phyloP scores from a whole-genome alignment of 2,888 invertebrate species.

The Pecten maximus region DNA sequence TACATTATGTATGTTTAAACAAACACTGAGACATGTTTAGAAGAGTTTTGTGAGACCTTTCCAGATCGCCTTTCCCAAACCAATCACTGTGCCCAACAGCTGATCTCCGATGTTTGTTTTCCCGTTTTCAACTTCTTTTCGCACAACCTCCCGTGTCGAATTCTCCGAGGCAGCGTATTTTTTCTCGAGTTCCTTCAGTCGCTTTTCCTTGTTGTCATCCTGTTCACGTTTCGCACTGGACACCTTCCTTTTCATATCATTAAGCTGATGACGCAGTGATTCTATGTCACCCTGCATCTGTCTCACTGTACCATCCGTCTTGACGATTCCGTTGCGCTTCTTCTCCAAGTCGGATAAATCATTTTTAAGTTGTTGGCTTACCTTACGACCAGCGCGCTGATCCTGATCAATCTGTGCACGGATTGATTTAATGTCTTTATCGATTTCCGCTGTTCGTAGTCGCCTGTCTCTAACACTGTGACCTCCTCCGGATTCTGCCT shows the following conservation, averaged over 20 bases:
- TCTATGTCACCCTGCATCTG: conserved; percentile 34
- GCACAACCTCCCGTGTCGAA: conserved; percentile 23
- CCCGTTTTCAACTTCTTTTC: conserved; percentile 43
- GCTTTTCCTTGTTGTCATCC: conserved; percentile 35
- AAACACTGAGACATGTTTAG: no score
- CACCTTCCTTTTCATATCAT: conserved; percentile 14
- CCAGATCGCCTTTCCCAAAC: conserved; percentile 42
- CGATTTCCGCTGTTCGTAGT: neutral
- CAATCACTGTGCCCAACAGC: conserved; percentile 36
- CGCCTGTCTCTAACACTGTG: neutral
- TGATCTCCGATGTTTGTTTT: conserved; percentile 26
- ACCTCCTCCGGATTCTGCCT: conserved; percentile 38
- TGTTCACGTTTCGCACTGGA: conserved; percentile 38
- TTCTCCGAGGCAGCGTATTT: conserved; percentile 37
- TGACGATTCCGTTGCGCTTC: neutral
- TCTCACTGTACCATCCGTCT: neutral
- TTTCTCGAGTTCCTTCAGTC: conserved; percentile 35
- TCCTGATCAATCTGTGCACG: conserved; percentile 34
- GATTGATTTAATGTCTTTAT: conserved; percentile 10
- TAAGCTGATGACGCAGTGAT: neutral
- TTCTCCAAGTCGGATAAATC: conserved; percentile 24
- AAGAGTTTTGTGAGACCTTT: conserved; percentile 42
- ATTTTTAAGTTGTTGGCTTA: neutral
- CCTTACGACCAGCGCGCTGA: neutral
- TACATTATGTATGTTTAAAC: no score